Evolutionary conservation across 35 echinoderm and acorn worm species (phyloP).

Genomic region (Hemicentrotus pulcherrimus): DNA sequence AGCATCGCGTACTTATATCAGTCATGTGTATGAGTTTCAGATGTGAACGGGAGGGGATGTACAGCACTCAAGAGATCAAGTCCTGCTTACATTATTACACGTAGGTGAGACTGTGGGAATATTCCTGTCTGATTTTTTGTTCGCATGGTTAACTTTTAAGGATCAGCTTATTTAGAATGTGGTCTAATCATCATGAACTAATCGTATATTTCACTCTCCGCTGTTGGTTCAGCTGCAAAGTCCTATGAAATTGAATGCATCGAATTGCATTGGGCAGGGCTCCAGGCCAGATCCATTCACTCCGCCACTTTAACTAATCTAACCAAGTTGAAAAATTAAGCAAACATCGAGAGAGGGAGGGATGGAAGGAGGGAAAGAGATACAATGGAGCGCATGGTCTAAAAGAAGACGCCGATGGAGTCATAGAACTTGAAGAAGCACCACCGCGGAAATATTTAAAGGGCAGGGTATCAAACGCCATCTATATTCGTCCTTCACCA

Average conservation of each 20-base stretch:
- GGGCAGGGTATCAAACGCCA: not conserved
- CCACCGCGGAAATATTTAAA: not conserved
- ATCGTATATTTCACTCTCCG: not conserved
- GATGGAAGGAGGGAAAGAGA: not conserved
- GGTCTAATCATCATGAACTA: slow-evolving; percentile 18
- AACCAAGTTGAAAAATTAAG: slow-evolving; percentile 19
- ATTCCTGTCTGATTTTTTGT: not conserved
- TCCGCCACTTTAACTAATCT: not conserved
- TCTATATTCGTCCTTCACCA: not conserved
- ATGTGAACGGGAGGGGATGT: not conserved
- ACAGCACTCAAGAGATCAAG: not conserved
- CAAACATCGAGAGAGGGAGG: not conserved
- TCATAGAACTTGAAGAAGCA: not conserved
- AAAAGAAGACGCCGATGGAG: not conserved
- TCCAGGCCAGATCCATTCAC: not conserved
- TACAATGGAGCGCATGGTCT: not conserved
- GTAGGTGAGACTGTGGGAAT: not conserved
- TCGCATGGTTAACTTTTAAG: not conserved
- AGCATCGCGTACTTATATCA: not conserved
- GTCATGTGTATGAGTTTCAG: not conserved
- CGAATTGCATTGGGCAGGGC: not conserved
- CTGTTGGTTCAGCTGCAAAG: not conserved
- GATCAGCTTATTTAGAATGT: not conserved
- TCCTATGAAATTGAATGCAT: slow-evolving; percentile 11
- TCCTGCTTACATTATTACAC: not conserved